A percentile compares a stretch with the other conserved stretches of the same genome.
These are phyloP conservation scores for Periplaneta americana DNA, from an alignment of 1,140 invertebrate species.

Conservation along the genomic window DNA sequence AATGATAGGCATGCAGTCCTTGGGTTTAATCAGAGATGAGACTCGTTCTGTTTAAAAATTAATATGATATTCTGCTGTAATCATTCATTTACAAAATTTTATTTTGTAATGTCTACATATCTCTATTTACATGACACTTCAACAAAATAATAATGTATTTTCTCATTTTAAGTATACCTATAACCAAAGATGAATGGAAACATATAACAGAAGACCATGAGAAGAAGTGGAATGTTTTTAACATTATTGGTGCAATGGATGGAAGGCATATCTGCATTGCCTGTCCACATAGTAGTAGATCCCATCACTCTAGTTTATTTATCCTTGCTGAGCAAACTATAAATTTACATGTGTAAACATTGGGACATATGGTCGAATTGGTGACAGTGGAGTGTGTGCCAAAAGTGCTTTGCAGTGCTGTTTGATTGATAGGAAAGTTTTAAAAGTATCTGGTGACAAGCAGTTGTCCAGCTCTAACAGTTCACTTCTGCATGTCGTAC, in stretches of 20 bases:
- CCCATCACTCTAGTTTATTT: slow-evolving; percentile 29
- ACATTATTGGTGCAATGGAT: slow-evolving; percentile 22
- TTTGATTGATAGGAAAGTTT: too few species aligned
- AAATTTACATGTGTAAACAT: too few species aligned
- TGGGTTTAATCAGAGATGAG: too few species aligned
- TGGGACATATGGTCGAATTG: too few species aligned
- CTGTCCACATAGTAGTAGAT: slow-evolving; percentile 23
- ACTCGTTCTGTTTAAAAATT: too few species aligned
- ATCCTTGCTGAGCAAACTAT: too few species aligned
- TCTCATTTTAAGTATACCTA: not conserved
- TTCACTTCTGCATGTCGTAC: not conserved
- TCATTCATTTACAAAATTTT: too few species aligned
- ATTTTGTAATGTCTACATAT: too few species aligned
- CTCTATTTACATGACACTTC: too few species aligned
- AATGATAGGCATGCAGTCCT: too few species aligned
- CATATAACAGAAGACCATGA: slow-evolving; percentile 6
- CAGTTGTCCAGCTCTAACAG: not conserved
- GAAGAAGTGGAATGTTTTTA: slow-evolving; percentile 26
- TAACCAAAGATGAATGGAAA: slow-evolving; percentile 5
- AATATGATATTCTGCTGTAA: too few species aligned
- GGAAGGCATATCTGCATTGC: slow-evolving; percentile 31
- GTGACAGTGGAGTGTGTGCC: too few species aligned
- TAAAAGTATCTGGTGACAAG: not conserved
- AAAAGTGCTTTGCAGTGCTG: not conserved
- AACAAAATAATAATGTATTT: not conserved